These are phyloP conservation scores for Trichogramma pretiosum DNA, from an alignment of 1,140 invertebrate species.

Conservation along the genomic window DNA sequence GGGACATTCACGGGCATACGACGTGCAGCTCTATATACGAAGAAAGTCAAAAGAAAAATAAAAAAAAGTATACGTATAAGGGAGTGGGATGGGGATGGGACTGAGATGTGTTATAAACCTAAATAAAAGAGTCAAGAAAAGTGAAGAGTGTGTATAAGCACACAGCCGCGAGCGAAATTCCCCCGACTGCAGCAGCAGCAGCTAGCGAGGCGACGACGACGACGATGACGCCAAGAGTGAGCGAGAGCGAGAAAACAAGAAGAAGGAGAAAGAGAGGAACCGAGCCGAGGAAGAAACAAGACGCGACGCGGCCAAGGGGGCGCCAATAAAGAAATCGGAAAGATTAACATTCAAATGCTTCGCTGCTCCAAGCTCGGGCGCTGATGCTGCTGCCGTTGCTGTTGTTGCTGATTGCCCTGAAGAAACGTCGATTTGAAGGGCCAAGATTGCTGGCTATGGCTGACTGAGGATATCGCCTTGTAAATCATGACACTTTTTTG, in stretches of 20 bases:
- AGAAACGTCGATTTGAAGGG: too few species aligned
- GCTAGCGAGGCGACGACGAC: neutral
- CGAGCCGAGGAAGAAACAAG: neutral
- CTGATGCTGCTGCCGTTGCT: too few species aligned
- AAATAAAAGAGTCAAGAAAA: conserved; percentile 6
- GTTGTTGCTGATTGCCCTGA: too few species aligned
- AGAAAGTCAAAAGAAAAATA: conserved; percentile 8
- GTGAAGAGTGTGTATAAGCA: conserved; percentile 1
- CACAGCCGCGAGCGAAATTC: conserved; percentile 2
- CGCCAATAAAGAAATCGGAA: neutral
- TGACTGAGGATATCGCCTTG: too few species aligned
- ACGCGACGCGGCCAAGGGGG: neutral
- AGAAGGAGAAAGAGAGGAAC: neutral
- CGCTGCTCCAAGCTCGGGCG: too few species aligned
- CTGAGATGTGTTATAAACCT: conserved; percentile 8
- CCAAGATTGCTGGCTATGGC: too few species aligned
- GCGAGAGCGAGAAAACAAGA: neutral
- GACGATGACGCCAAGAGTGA: neutral
- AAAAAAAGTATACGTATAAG: neutral
- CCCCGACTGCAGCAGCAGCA: neutral
- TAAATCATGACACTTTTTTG: too few species aligned
- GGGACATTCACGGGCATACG: too few species aligned
- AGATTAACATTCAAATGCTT: too few species aligned
- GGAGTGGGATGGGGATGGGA: too few species aligned
- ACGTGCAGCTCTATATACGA: too few species aligned